Base-by-base conservation (phyloP, 2,888 invertebrate species). In the Mamestra brassicae region DNA sequence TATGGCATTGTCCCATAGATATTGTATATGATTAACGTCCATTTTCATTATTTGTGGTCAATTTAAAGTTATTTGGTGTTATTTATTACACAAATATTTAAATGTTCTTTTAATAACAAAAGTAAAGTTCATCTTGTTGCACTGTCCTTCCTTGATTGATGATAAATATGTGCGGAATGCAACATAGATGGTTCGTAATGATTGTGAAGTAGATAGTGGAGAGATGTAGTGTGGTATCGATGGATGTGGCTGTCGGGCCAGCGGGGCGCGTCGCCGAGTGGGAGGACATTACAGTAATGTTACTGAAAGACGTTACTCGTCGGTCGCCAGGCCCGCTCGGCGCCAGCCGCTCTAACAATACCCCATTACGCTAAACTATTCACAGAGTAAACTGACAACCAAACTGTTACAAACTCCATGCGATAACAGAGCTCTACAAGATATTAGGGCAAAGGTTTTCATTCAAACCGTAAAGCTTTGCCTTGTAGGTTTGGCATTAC, bases 21-120 rank as follows among this genome's bases (percentile, higher is more conserved):
- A 92, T 95, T 94, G 62, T 79, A 88, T 87, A 92, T 94, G 93
- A 95, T 94, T 93, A 92, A 94, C 93, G 92, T 91, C 84, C 88
- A 74, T 84, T 85, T 75, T 81, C 86, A 87, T 88, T 88, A 88
- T 89, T 88, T 90, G 88, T 90, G 87, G 85, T 81, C 84, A 89
- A 79, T 84, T 85, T 86, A 86, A 89, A 84, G 84, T 88, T 77
- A 63, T 78, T 83, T 62, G 8, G 61, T 8, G 54, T 70, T 67
- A 83, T 80, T 80, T 83, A 78, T 78, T 58, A 57, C n/a, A 63
- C 3, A 60, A 57, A 60, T 45, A 58, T 83, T 69, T 60, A 17
- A 68, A 82, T 71, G 45, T n/a, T 47, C 38, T 11, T 15, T 6
- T 52, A 76, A 61, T 47, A 65, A 55, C 38, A 61, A 52, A 65